These are phyloP conservation scores for Dorcus parallelipipedus DNA, from an alignment of 2,888 invertebrate genomes.

Conservation along the genomic window DNA sequence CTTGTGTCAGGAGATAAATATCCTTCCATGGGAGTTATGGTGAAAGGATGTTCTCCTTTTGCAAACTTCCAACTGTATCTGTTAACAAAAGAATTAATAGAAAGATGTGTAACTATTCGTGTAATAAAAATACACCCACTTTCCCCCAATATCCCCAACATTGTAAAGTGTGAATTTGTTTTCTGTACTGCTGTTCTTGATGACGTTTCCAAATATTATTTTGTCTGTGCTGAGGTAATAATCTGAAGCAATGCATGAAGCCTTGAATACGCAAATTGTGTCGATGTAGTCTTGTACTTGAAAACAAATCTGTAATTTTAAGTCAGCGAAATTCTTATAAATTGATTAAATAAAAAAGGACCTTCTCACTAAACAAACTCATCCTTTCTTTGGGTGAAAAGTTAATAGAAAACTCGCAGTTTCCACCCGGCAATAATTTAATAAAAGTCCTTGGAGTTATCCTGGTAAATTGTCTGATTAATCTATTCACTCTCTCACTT, in stretches of 20 bases:
- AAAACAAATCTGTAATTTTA: conserved; percentile 46
- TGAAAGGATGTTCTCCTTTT: conserved; percentile 53
- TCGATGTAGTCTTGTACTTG: conserved; percentile 51
- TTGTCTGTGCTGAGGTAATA: conserved; percentile 51
- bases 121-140: conserved; percentile 35
- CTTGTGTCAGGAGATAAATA: conserved; percentile 62
- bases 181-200: conserved; percentile 47
- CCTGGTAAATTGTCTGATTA: conserved; percentile 29
- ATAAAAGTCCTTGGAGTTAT: conserved; percentile 39
- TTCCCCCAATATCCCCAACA: conserved; percentile 55
- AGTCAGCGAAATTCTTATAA: neutral
- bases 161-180: conserved; percentile 52
- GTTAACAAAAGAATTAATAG: conserved; percentile 1
- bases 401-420: conserved; percentile 40
- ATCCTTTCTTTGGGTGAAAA: conserved; percentile 43
- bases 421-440: conserved; percentile 39
- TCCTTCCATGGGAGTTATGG: conserved; percentile 60
- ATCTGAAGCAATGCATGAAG: conserved; percentile 53
- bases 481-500: conserved; percentile 19
- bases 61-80: conserved; percentile 55
- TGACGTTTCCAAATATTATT: conserved; percentile 55
- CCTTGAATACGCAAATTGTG: conserved; percentile 53
- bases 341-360: conserved; percentile 11
- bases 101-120: too few relatives aligned
- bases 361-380: conserved; percentile 40